Evolutionary conservation across 2,797 vertebrate genomes (phyloP).

Genomic region (Sebastes flavidus): DNA sequence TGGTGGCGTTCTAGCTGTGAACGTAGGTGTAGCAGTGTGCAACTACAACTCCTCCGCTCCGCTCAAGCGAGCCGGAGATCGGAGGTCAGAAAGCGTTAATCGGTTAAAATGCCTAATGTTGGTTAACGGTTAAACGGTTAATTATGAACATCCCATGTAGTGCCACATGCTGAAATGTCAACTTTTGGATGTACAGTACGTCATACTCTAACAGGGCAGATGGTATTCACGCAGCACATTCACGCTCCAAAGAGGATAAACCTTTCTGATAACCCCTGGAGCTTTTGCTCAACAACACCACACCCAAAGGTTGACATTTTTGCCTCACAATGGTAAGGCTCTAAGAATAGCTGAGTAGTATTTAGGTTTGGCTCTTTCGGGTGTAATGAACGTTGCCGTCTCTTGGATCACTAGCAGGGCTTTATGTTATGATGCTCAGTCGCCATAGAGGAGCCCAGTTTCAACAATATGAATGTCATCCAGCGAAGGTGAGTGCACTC

Average conservation of each 20-base stretch:
- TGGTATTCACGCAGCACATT: not conserved
- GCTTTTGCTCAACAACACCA: not conserved
- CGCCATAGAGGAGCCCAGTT: not conserved
- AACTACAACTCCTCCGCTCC: too few species aligned
- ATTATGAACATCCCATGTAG: not conserved
- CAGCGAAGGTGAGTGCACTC: not conserved
- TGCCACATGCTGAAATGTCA: not conserved
- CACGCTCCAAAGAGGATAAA: not conserved
- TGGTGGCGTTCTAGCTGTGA: too few species aligned
- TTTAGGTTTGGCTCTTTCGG: not conserved
- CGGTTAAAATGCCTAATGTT: fast-evolving
- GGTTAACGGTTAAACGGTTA: too few species aligned
- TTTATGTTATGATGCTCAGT: not conserved
- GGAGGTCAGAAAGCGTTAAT: too few species aligned
- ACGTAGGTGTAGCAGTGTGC: too few species aligned
- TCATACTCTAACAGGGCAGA: not conserved
- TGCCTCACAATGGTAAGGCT: not conserved
- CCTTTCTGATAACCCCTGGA: not conserved
- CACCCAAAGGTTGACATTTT: not conserved
- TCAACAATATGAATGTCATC: not conserved
- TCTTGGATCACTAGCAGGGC: not conserved
- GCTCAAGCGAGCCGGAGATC: too few species aligned
- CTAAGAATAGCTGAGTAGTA: not conserved
- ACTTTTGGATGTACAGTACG: not conserved
- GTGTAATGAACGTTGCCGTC: not conserved